phyloP scores from a whole-genome alignment of 2,888 invertebrate species.

The Coecobrya sp. region DNA sequence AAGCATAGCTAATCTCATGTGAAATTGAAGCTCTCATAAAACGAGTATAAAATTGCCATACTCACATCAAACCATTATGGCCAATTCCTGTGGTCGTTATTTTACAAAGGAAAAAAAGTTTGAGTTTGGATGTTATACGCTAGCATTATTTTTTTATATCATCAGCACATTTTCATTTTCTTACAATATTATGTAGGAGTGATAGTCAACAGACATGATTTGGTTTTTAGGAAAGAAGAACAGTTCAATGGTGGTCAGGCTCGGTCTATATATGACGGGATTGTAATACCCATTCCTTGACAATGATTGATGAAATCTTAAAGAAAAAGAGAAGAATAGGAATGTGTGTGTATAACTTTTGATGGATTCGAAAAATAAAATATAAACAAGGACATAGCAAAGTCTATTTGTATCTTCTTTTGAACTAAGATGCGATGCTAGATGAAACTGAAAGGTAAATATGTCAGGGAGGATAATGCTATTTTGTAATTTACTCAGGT shows the following conservation, averaged over 20 bases:
- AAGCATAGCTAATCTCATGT: not conserved
- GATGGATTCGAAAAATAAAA: not conserved
- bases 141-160: not conserved
- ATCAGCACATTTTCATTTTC: not conserved
- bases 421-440: not conserved
- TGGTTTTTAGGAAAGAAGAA: not conserved
- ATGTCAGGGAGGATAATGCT: not conserved
- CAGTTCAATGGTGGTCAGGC: not conserved
- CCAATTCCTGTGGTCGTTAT: not conserved
- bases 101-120: not conserved
- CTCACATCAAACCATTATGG: not conserved
- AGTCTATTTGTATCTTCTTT: constrained; percentile 7
- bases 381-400: not conserved
- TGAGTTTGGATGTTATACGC: not conserved
- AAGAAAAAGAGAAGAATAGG: not conserved
- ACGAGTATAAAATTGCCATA: not conserved
- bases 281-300: constrained; percentile 22
- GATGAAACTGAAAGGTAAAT: constrained; percentile 13
- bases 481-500: not conserved
- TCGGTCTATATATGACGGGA: not conserved
- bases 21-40: not conserved
- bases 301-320: constrained; percentile 71
- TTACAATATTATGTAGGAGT: not conserved
- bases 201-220: not conserved
- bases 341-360: not conserved